These are phyloP conservation scores for Lepidotrigona ventralis DNA, from an alignment of 1,140 invertebrate genomes.

Conservation along the genomic window DNA sequence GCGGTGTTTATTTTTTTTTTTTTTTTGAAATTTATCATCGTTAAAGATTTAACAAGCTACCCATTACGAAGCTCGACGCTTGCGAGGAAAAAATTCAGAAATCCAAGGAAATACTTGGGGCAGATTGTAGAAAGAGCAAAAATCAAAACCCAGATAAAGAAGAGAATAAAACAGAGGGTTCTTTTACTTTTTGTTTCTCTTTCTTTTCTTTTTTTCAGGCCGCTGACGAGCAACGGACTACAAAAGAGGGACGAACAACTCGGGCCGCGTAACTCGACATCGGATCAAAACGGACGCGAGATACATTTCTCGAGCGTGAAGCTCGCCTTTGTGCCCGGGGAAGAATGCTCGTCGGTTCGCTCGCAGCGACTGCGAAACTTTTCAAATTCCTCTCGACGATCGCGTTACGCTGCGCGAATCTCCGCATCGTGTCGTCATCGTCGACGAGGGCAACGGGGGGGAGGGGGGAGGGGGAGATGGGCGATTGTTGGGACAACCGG, in stretches of 20 bases:
- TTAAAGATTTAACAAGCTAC: too few species aligned
- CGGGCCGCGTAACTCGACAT: conserved; percentile 34
- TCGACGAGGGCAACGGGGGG: background rate
- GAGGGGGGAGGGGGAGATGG: too few species aligned
- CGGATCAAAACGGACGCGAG: conserved; percentile 6
- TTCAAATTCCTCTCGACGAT: conserved; percentile 33
- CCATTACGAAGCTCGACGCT: too few species aligned
- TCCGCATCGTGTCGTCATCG: background rate
- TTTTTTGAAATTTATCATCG: too few species aligned
- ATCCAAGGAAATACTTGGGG: too few species aligned
- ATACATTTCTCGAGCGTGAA: conserved; percentile 40
- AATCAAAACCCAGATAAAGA: background rate
- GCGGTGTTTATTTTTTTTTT: too few species aligned
- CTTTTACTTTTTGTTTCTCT: too few species aligned
- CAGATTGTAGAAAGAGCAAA: background rate
- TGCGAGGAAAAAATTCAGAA: too few species aligned
- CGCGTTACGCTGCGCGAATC: conserved; percentile 18
- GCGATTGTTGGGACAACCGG: background rate
- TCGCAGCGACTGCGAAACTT: conserved; percentile 12
- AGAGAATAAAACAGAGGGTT: background rate
- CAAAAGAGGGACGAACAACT: background rate
- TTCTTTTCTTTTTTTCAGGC: background rate
- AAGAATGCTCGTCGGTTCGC: conserved; percentile 33
- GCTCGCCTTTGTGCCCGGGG: conserved; percentile 23
- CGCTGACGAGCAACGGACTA: background rate